A percentile compares a stretch with the other conserved stretches of the same genome.
phyloP scores from a whole-genome alignment of 2,113 vertebrate genomes.

The Castor canadensis region DNA sequence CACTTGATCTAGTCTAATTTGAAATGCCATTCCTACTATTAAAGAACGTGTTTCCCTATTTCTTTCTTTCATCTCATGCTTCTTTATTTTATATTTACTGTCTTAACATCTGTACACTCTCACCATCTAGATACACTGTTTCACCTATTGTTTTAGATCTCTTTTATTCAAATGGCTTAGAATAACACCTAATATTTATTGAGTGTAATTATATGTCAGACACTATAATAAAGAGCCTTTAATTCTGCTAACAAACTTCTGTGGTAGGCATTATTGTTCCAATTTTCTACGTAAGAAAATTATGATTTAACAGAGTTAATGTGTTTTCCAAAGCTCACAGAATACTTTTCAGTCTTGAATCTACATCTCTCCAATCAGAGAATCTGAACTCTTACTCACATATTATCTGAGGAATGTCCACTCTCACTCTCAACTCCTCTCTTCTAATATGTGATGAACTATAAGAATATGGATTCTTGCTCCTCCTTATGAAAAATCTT shows the following conservation, averaged over 20 bases:
- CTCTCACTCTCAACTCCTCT: rapidly evolving
- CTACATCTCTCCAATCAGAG: no score
- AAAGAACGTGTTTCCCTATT: background rate
- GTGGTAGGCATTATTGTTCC: background rate
- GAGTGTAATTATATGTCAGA: background rate
- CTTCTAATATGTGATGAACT: background rate
- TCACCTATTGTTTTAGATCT: background rate
- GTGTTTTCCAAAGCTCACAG: background rate
- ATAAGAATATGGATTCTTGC: background rate
- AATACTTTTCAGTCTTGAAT: background rate
- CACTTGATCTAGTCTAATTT: background rate
- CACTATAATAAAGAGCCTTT: background rate
- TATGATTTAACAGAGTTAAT: background rate
- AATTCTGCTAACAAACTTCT: slow-evolving; percentile 23
- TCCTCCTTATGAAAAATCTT: background rate
- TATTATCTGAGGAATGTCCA: rapidly evolving
- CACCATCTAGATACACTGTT: no score
- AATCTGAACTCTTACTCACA: background rate
- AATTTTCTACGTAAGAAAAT: background rate
- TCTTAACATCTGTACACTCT: no score
- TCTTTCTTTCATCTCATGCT: background rate
- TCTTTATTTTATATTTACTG: background rate
- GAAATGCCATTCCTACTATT: background rate
- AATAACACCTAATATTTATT: background rate
- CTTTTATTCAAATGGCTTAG: background rate